Evolutionary conservation across 1,140 invertebrate genomes (phyloP).

Genomic region (Cyclargus thomasi): DNA sequence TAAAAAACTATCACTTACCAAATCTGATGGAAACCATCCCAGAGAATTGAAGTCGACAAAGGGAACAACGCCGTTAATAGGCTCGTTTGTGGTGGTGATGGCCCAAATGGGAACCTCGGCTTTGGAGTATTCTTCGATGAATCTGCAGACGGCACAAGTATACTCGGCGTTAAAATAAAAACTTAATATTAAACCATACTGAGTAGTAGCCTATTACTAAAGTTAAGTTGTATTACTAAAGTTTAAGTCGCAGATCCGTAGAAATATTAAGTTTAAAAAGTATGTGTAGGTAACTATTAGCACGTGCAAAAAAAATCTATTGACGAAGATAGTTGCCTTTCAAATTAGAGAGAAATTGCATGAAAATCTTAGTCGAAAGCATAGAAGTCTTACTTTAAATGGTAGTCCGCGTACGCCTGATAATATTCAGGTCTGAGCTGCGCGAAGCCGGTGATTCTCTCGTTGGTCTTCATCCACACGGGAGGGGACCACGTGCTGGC

Average conservation of each 20-base stretch:
- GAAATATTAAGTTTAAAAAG: too few relatives aligned
- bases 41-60: conserved; percentile 84
- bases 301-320: too few relatives aligned
- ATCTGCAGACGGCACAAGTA: conserved; percentile 46
- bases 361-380: not conserved
- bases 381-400: conserved; percentile 77
- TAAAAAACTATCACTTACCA: conserved; percentile 36
- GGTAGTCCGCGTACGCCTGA: conserved; percentile 87
- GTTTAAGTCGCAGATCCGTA: too few relatives aligned
- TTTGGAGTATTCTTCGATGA: conserved; percentile 76
- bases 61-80: conserved; percentile 77
- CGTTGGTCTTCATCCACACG: conserved; percentile 94
- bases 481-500: conserved; percentile 88
- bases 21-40: conserved; percentile 80
- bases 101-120: conserved; percentile 78
- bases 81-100: conserved; percentile 82
- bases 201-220: too few relatives aligned
- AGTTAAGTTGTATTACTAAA: too few relatives aligned
- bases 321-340: too few relatives aligned
- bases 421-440: conserved; percentile 82
- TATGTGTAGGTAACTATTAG: too few relatives aligned
- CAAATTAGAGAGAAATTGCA: not conserved
- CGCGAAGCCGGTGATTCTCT: conserved; percentile 76
- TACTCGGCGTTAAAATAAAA: too few relatives aligned
- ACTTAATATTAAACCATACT: too few relatives aligned